These are phyloP conservation scores for Himalopsyche kuldschensis DNA, from an alignment of 2,888 invertebrate genomes.

Conservation along the genomic window DNA sequence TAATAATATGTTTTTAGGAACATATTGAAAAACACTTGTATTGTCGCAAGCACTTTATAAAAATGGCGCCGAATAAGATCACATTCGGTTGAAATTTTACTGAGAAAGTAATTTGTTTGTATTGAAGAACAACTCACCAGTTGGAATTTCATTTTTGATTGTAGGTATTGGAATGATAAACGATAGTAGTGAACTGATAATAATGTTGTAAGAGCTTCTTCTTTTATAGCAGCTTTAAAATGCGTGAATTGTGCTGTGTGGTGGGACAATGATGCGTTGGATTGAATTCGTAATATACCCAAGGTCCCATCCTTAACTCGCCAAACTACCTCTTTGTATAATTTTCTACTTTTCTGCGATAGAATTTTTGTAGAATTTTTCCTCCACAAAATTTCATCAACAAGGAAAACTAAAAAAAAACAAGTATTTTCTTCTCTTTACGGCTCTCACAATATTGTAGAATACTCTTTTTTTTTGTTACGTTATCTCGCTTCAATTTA, in stretches of 20 bases:
- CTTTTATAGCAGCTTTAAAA: not conserved
- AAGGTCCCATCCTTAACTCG: not conserved
- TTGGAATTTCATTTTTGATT: constrained; percentile 26
- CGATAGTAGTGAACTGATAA: not conserved
- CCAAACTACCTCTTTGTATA: not conserved
- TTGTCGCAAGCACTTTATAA: not conserved
- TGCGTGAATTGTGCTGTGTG: not conserved
- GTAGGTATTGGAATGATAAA: not conserved
- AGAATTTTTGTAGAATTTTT: no score
- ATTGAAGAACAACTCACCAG: constrained; percentile 14
- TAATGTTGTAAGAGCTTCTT: not conserved
- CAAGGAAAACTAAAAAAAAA: no score
- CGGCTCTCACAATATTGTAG: no score
- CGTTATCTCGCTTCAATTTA: no score
- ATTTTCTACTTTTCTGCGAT: not conserved
- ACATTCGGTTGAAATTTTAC: not conserved
- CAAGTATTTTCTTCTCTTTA: no score
- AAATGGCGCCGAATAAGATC: not conserved
- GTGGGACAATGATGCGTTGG: not conserved
- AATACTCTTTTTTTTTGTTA: no score
- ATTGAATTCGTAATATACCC: not conserved
- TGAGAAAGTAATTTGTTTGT: no score
- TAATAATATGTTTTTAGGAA: no score
- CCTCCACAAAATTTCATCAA: no score
- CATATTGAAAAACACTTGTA: not conserved